Evolutionary conservation across 2,888 invertebrate genomes (phyloP), one percentile per base, ranked within the genome.

Genomic region (Lottia scabra): DNA sequence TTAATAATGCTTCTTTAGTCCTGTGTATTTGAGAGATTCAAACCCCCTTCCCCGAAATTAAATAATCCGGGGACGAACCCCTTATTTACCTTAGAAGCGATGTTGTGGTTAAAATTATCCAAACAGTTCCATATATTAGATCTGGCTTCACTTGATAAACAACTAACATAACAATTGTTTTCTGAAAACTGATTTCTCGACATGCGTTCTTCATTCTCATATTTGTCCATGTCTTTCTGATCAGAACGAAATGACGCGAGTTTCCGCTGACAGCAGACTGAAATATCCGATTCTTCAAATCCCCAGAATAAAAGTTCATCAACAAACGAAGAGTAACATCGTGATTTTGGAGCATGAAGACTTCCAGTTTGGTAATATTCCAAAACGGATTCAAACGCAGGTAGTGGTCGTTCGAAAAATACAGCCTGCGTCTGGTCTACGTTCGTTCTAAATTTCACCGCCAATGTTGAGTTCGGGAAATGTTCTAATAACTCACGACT

Each of bases 311-410:
- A 15, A 56, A 56, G 10, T 13, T 56, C 56, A 23, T 44, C 44
- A 23, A 26, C 43, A 23, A 68, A 48, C n/a, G 30, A 48, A 1
- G 23, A 38, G 5, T 19, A 62, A 38, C 68, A 68, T 2, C 48
- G 26, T 12, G 68, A 68, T 3, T 19, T 16, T 30, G 68, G 68
- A 23, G 38, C n/a, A 38, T 68, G 68, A 4, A 68, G 68, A 43
- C 56, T 38, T 16, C 38, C 68, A 6, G 68, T 68, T 23, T 68
- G 68, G 23, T 68, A 56, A 62, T 19, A 68, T n/a, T 38, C 68
- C 10, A 68, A 38, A 30, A 68, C 56, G 5, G 56, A 27, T 26
- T 68, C 62, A 12, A 68, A 68, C 27, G 38, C 27, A 26, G 68
- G 26, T 10, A 26, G n/a, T 6, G 68, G 68, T 38, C 68, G 45